Percentiles rank a stretch among this genome's conserved stretches.
phyloP scores from a whole-genome alignment of 2,888 invertebrate genomes.

The Meteorus colon region DNA sequence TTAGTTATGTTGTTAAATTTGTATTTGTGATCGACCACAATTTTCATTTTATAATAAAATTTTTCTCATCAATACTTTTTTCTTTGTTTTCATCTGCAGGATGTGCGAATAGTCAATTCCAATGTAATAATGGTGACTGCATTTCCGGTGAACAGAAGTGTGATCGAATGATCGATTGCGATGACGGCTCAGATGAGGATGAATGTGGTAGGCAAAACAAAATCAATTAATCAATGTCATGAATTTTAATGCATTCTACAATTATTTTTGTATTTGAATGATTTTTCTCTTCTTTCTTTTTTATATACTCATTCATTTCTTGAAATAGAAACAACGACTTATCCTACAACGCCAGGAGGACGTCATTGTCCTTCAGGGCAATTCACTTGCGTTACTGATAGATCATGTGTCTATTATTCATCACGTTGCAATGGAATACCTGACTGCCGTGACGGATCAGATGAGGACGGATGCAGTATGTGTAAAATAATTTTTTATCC shows the following conservation, averaged over 20 bases:
- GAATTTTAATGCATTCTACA: not conserved
- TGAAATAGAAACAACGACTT: slow-evolving; percentile 36
- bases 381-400: slow-evolving; percentile 70
- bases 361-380: slow-evolving; percentile 67
- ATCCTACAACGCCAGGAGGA: slow-evolving; percentile 40
- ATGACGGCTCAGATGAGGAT: slow-evolving; percentile 73
- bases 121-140: slow-evolving; percentile 82
- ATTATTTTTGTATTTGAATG: not conserved
- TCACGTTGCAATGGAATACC: slow-evolving; percentile 74
- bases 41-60: not conserved
- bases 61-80: slow-evolving; percentile 23
- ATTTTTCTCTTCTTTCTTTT: slow-evolving; percentile 9
- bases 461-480: slow-evolving; percentile 75
- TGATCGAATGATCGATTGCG: slow-evolving; percentile 72
- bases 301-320: slow-evolving; percentile 51
- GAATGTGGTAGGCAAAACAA: slow-evolving; percentile 60
- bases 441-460: slow-evolving; percentile 78
- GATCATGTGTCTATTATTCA: slow-evolving; percentile 71
- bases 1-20: slow-evolving; percentile 18
- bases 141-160: slow-evolving; percentile 72
- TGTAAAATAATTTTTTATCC: slow-evolving; percentile 45
- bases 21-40: slow-evolving; percentile 18
- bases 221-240: slow-evolving; percentile 16
- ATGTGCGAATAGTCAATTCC: slow-evolving; percentile 80
- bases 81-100: slow-evolving; percentile 71